These are phyloP conservation scores for Sphecodes monilicornis DNA, from an alignment of 2,888 invertebrate genomes.

Conservation along the genomic window DNA sequence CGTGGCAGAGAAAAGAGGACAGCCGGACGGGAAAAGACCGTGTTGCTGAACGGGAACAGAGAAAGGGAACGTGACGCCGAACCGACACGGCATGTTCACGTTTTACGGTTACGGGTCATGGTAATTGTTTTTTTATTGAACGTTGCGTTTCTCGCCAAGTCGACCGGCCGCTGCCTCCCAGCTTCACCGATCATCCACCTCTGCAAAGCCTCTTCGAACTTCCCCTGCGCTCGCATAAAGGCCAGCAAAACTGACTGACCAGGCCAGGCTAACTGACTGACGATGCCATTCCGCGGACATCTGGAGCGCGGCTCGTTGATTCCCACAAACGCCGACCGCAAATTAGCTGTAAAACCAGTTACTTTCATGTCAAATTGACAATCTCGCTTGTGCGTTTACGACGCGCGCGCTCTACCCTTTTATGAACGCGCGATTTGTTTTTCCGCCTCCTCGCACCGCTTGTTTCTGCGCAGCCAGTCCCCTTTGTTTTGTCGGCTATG, in stretches of 20 bases:
- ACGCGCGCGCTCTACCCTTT: constrained; percentile 16
- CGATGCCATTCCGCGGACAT: constrained; percentile 31
- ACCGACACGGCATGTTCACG: constrained; percentile 31
- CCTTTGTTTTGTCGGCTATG: background rate
- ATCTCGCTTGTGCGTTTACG: background rate
- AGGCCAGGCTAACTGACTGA: background rate
- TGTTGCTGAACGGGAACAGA: constrained; percentile 14
- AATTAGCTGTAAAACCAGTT: constrained; percentile 38
- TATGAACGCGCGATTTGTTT: constrained; percentile 19
- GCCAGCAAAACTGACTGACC: constrained; percentile 16
- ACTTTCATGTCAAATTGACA: constrained; percentile 34
- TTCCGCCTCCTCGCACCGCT: background rate
- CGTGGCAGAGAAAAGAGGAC: constrained; percentile 18
- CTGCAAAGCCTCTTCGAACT: background rate
- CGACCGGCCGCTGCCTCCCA: background rate
- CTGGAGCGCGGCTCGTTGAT: constrained; percentile 18
- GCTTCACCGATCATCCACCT: constrained; percentile 5
- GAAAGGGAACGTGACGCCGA: constrained; percentile 2
- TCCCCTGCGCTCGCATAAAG: constrained; percentile 15
- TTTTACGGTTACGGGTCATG: constrained; percentile 48
- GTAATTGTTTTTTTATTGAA: constrained; percentile 69
- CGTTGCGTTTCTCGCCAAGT: constrained; percentile 49
- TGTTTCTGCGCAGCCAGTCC: background rate
- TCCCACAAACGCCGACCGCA: constrained; percentile 6
- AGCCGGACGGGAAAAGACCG: background rate